Percentiles rank a stretch among this genome's conserved stretches.
phyloP scores from a whole-genome alignment of 2,888 invertebrate genomes.

The Pyralis farinalis region DNA sequence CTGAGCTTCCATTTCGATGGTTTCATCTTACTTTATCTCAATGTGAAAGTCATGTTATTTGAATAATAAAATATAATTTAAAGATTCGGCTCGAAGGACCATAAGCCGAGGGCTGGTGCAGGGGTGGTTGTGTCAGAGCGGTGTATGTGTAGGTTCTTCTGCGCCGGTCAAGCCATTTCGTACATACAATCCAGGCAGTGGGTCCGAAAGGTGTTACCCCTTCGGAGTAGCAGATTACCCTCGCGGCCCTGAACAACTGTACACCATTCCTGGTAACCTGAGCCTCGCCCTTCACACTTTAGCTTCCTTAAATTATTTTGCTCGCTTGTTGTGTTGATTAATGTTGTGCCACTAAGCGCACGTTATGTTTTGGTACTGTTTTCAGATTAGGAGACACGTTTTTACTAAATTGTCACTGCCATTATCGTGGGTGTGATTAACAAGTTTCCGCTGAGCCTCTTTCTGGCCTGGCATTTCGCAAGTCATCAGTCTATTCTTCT shows the following conservation, averaged over 20 bases:
- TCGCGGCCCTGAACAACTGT: slow-evolving; percentile 59
- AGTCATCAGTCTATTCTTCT: not conserved
- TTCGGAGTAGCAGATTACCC: slow-evolving; percentile 52
- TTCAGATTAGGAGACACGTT: not conserved
- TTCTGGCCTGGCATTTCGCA: not conserved
- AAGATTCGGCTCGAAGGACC: not conserved
- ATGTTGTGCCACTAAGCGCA: slow-evolving; percentile 25
- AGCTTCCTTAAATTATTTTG: slow-evolving; percentile 47
- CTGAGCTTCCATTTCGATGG: too few species aligned
- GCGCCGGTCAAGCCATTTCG: slow-evolving; percentile 64
- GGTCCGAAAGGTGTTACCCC: slow-evolving; percentile 63
- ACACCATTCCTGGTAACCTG: slow-evolving; percentile 68
- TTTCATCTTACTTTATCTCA: too few species aligned
- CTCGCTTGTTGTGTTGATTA: slow-evolving; percentile 33
- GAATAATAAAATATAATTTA: not conserved
- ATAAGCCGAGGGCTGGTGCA: not conserved
- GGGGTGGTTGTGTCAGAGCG: slow-evolving; percentile 20
- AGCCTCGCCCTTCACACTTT: slow-evolving; percentile 35
- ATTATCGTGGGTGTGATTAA: not conserved
- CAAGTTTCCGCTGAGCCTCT: not conserved
- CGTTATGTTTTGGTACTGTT: slow-evolving; percentile 18
- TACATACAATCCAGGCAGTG: slow-evolving; percentile 56
- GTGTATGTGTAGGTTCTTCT: slow-evolving; percentile 60
- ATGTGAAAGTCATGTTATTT: too few species aligned
- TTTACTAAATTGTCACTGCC: slow-evolving; percentile 1